Evolutionary conservation across 1,140 invertebrate genomes (phyloP).

Genomic region (Cherax quadricarinatus): DNA sequence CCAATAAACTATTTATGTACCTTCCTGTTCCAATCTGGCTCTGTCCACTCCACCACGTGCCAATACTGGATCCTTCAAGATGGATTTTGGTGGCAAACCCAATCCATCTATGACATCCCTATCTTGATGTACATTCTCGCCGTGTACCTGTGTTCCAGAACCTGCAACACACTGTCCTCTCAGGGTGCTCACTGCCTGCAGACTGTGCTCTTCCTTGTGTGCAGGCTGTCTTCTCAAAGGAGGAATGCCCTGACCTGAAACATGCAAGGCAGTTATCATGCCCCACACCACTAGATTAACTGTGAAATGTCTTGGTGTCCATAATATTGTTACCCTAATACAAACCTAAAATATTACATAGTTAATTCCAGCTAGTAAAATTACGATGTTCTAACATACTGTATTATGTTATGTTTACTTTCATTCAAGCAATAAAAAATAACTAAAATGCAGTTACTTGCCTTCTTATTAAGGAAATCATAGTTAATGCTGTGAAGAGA

Average conservation of each 20-base stretch:
- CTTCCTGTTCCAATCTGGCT: background rate
- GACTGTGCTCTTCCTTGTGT: background rate
- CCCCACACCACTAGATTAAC: too few species aligned
- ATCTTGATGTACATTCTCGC: background rate
- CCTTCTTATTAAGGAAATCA: too few species aligned
- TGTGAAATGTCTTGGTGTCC: too few species aligned
- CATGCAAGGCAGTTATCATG: too few species aligned
- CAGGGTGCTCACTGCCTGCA: background rate
- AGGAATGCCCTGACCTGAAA: background rate
- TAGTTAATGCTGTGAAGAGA: too few species aligned
- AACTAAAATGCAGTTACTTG: too few species aligned
- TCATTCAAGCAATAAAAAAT: too few species aligned
- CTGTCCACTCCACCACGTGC: background rate
- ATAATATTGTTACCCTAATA: too few species aligned
- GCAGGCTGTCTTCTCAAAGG: slow-evolving; percentile 9
- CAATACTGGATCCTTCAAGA: slow-evolving; percentile 56
- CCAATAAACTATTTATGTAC: background rate
- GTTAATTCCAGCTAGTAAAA: too few species aligned
- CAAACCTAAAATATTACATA: too few species aligned
- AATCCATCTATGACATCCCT: background rate
- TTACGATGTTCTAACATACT: too few species aligned
- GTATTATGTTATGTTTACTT: too few species aligned
- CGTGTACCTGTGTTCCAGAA: background rate
- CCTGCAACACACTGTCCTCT: background rate
- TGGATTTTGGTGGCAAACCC: slow-evolving; percentile 46